Evolutionary conservation across 2,888 invertebrate species (phyloP).

Genomic region (Imbricaverruca yamaguchii): DNA sequence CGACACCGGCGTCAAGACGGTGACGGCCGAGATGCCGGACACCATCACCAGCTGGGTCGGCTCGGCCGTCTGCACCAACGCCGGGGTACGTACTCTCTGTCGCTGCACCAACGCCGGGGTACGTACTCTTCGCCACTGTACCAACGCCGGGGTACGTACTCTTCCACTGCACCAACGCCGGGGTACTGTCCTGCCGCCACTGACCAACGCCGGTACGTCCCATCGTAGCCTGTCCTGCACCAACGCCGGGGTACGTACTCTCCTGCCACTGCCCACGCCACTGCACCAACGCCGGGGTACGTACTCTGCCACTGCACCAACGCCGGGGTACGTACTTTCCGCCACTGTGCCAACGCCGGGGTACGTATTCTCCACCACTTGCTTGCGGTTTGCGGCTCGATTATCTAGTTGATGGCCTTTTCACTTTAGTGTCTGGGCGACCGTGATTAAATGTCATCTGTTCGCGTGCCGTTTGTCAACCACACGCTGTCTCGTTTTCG

Average conservation of each 20-base stretch:
- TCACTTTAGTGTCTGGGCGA: too few species aligned
- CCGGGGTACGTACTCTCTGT: constrained; percentile 35
- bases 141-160: not conserved
- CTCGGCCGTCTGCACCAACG: constrained; percentile 48
- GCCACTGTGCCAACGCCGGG: not conserved
- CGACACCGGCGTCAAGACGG: constrained; percentile 23
- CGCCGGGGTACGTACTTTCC: not conserved
- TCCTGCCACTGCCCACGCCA: too few species aligned
- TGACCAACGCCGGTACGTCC: too few species aligned
- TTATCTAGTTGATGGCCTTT: too few species aligned
- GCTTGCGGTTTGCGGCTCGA: too few species aligned
- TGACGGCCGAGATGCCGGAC: constrained; percentile 46
- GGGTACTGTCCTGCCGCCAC: not conserved
- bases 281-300: not conserved
- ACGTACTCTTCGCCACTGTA: constrained; percentile 14
- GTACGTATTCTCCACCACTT: too few species aligned
- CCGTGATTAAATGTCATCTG: too few species aligned
- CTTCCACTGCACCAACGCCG: not conserved
- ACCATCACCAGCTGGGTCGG: constrained; percentile 57
- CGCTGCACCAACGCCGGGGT: constrained; percentile 28
- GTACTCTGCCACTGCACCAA: not conserved
- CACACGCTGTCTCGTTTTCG: too few species aligned
- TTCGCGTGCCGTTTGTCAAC: too few species aligned
- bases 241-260: constrained; percentile 27
- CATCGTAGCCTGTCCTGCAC: constrained; percentile 29